Evolutionary conservation across 2,888 invertebrate species (phyloP).

Genomic region (Stenolophus ochropezus): DNA sequence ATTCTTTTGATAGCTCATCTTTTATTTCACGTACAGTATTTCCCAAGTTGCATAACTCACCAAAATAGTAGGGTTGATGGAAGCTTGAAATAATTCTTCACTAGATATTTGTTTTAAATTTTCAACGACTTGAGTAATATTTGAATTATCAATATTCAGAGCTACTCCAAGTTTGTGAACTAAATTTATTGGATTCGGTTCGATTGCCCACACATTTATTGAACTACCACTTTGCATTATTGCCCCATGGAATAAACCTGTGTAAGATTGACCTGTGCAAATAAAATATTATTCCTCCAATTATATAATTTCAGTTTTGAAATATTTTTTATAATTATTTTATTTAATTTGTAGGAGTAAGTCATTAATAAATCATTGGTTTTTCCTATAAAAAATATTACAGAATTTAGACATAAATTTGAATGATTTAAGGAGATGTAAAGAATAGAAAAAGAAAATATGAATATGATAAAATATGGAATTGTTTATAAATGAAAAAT

Average conservation of each 20-base stretch:
- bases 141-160: slow-evolving; percentile 72
- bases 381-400: no score
- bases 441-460: no score
- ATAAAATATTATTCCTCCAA: neutral
- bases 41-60: neutral
- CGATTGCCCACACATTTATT: slow-evolving; percentile 72
- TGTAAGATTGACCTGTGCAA: neutral
- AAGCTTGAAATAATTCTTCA: slow-evolving; percentile 66
- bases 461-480: no score
- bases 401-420: no score
- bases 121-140: slow-evolving; percentile 70
- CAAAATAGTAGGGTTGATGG: neutral
- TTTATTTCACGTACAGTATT: neutral
- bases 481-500: no score
- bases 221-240: slow-evolving; percentile 73
- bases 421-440: no score
- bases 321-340: no score
- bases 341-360: no score
- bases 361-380: no score
- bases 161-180: slow-evolving; percentile 74
- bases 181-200: slow-evolving; percentile 70
- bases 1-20: neutral
- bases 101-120: slow-evolving; percentile 71
- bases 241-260: slow-evolving; percentile 69
- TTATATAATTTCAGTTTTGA: no score